phyloP scores from a whole-genome alignment of 2,888 invertebrate species.

The Bhutanitis thaidina region DNA sequence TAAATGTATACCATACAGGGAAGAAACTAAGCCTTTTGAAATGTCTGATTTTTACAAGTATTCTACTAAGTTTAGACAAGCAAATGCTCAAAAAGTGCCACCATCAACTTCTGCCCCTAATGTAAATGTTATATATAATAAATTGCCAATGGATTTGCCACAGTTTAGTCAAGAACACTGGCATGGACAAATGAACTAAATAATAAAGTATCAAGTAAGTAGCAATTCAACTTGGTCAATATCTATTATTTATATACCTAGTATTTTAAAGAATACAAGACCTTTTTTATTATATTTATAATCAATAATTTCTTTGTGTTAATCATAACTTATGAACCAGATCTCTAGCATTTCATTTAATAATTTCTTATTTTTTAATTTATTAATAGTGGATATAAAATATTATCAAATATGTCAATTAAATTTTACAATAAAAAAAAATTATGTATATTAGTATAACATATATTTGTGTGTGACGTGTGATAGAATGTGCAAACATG shows the following conservation, averaged over 20 bases:
- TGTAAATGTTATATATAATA: slow-evolving; percentile 51
- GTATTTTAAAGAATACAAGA: background rate
- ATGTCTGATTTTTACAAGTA: slow-evolving; percentile 99
- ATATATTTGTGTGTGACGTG: slow-evolving; percentile 8
- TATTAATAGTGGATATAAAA: background rate
- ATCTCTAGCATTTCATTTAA: slow-evolving; percentile 14
- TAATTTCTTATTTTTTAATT: background rate
- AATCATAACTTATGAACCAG: slow-evolving; percentile 19
- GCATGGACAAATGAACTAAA: slow-evolving; percentile 56
- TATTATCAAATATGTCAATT: background rate
- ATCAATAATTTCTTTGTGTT: slow-evolving; percentile 9
- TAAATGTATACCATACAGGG: slow-evolving; percentile 93
- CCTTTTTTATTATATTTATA: slow-evolving; percentile 6
- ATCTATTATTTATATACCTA: too few relatives aligned
- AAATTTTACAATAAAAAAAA: slow-evolving; percentile 5
- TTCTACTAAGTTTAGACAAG: slow-evolving; percentile 93
- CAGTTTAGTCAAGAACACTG: slow-evolving; percentile 65
- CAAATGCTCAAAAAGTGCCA: slow-evolving; percentile 48
- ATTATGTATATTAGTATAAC: slow-evolving; percentile 3
- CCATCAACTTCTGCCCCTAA: slow-evolving; percentile 41
- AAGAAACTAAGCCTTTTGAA: slow-evolving; percentile 97
- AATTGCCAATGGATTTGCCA: slow-evolving; percentile 67
- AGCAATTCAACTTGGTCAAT: too few relatives aligned
- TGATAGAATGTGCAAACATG: slow-evolving; percentile 13
- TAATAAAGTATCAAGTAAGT: slow-evolving; percentile 8